These are phyloP conservation scores for Amyelois transitella DNA, from an alignment of 1,140 invertebrate genomes.

Conservation along the genomic window DNA sequence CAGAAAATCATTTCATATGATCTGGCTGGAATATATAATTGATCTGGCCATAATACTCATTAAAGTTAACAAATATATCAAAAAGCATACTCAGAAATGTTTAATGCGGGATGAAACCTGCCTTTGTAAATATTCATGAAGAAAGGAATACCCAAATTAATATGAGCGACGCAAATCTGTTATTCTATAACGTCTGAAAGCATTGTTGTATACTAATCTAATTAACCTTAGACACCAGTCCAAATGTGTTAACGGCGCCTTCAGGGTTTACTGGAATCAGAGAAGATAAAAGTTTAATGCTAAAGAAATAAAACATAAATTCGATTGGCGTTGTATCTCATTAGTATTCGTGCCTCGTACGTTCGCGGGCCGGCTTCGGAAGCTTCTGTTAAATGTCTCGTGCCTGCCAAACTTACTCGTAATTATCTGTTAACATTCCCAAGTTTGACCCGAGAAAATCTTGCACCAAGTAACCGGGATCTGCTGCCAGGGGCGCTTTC, in stretches of 20 bases:
- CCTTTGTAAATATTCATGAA: neutral
- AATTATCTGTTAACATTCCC: conserved; percentile 74
- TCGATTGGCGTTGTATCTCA: conserved; percentile 36
- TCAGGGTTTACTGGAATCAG: conserved; percentile 18
- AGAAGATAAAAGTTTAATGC: conserved; percentile 28
- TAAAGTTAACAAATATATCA: no score
- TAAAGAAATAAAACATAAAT: conserved; percentile 31
- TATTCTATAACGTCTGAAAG: conserved; percentile 35
- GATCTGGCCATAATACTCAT: no score
- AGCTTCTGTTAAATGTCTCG: conserved; percentile 74
- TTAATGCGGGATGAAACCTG: neutral
- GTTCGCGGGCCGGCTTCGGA: conserved; percentile 61
- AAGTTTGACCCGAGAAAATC: conserved; percentile 70
- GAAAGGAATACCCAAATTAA: neutral
- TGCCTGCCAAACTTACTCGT: conserved; percentile 67
- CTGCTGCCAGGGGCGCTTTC: conserved; percentile 58
- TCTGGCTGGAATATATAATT: no score
- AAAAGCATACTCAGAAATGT: no score
- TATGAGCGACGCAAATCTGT: conserved; percentile 22
- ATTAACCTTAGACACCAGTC: conserved; percentile 70
- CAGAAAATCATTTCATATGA: no score
- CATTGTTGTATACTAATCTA: conserved; percentile 59
- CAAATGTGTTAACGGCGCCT: conserved; percentile 67
- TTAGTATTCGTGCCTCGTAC: conserved; percentile 62
- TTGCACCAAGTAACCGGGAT: conserved; percentile 33